Evolutionary conservation across 2,113 vertebrate genomes (phyloP), one percentile per base, ranked within the genome.

Genomic region (Catagonus wagneri): DNA sequence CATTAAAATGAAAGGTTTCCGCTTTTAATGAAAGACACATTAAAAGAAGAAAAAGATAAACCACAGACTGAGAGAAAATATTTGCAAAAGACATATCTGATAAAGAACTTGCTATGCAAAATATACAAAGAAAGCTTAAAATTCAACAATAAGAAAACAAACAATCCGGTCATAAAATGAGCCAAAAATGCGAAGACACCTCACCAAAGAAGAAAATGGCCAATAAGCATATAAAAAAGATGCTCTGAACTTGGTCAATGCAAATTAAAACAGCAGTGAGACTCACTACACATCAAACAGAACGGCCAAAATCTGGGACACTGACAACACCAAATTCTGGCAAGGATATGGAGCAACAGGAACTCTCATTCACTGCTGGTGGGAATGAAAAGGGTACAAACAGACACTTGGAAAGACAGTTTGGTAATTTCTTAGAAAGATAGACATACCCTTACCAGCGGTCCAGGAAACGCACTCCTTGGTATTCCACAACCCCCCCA

Each of bases 1-100:
- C 63, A 81, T 81, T 80, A 56, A 69, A 80, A 81, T 22, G 10
- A 58, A 79, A 90, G 17, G 89, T 58, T 58, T 71, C 76, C 71
- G 20, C 36, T 81, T 27, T 20, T n/a, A n/a, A 16, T 13, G 29
- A 91, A 81, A 81, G 63, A 71, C 76, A 81, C 65, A 36, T 50
- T 66, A 60, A 71, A 22, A 91, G 20, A 81, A 90, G 15, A 54
- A 58, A 58, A 69, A 71, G 44, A 71, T 20, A 44, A 71, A 34
- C 63, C 65, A 81, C 36, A 60, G 54, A 71, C 25, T 15, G 74
- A 68, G 63, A 80, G 29, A 58, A 81, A 81, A 71, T 34, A 69
- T 81, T 34, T 91, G 78, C 89, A 44, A 80, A 56, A 90, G 34
- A 90, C 75, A 16, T 32, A 81, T 44, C 76, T 91, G 65, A 60